Evolutionary conservation across 2,888 invertebrate genomes (phyloP), one percentile per base, ranked within the genome.

Genomic region (Spatulosminthurus flaviceps): DNA sequence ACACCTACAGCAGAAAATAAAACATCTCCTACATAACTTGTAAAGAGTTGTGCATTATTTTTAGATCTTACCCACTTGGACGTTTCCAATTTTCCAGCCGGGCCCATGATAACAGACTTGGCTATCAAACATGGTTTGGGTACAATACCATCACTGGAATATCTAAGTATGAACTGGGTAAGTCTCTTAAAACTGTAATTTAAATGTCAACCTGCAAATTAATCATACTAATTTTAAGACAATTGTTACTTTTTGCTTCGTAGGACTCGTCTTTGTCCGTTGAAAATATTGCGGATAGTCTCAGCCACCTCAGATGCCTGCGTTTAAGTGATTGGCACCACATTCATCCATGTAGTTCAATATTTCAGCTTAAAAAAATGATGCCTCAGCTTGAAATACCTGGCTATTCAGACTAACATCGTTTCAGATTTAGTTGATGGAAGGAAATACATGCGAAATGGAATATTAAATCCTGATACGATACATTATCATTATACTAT

Each of bases 271-370:
- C 70, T 42, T 22, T 70, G 13, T 70, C 70, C 22, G 41, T 70
- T 5, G 11, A 70, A n/a, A 43, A 42, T 16, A 67, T 67, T 42
- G 76, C 43, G 4, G 43, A 76, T 21, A 26, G 67, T 19, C 41
- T 76, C n/a, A 64, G 76, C 19, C 76, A 76, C 64, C 42, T 76
- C 16, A 21, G 28, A 9, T 9, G 76, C 29, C 29, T 76, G 22
- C 34, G 66, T 7, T 21, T 76, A 19, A 76, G 76, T 26, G 76
- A 76, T 28, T 76, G 76, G 76, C 76, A 76, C n/a, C 66, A 76
- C 16, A 24, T 67, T 41, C 34, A 76, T 11, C 76, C 76, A 1
- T 41, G 9, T 24, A 43, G 76, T 41, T 43, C 76, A 0, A 67
- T 76, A n/a, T 76, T 76, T 24, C 41, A 76, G n/a, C 21, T 76